These are phyloP conservation scores for Hippolais icterina DNA, from an alignment of 2,113 vertebrate species.

Conservation along the genomic window DNA sequence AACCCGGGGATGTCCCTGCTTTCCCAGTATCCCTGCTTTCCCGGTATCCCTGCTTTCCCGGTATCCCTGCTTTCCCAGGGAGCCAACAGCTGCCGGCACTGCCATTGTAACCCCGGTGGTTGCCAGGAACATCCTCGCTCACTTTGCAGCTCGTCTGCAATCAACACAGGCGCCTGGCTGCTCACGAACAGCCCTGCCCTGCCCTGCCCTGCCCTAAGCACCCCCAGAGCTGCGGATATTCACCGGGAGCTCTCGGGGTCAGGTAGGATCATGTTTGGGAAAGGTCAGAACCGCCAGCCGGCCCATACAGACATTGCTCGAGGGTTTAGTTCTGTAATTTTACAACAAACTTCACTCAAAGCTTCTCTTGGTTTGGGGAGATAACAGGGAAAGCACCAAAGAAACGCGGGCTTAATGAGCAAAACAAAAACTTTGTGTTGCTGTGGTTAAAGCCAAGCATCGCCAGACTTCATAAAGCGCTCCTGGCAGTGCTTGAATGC, in stretches of 20 bases:
- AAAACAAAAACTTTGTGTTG: background rate
- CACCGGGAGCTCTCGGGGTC: accelerated
- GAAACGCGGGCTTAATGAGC: background rate
- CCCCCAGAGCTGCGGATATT: background rate
- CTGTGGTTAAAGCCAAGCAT: background rate
- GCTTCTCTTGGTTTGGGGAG: background rate
- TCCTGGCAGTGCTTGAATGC: background rate
- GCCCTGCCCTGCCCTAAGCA: background rate
- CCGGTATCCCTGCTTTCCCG: no score
- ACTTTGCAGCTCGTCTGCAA: accelerated
- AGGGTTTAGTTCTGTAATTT: background rate
- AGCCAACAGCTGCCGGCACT: background rate
- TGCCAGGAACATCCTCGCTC: background rate
- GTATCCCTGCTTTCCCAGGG: background rate
- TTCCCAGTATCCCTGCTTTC: accelerated
- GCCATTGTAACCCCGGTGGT: background rate
- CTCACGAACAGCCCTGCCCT: no score
- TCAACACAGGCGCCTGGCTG: background rate
- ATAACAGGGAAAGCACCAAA: background rate
- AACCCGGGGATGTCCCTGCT: no score
- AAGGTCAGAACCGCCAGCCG: background rate
- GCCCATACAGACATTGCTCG: background rate
- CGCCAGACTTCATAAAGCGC: background rate
- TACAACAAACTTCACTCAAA: background rate
- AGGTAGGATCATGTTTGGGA: accelerated